phyloP scores from a whole-genome alignment of 2,888 invertebrate genomes.

The Acanthoscelides obtectus region DNA sequence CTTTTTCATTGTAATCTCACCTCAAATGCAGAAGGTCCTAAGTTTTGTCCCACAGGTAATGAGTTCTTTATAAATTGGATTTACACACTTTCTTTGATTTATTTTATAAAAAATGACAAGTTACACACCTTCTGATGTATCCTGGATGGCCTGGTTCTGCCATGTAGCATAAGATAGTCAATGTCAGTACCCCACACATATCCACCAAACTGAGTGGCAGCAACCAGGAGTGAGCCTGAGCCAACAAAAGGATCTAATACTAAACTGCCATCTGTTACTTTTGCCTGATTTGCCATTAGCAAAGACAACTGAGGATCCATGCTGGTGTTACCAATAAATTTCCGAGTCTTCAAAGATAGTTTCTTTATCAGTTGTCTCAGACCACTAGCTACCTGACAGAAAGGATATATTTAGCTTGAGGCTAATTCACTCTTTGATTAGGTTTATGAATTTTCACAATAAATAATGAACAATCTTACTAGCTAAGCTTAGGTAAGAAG shows the following conservation, averaged over 20 bases:
- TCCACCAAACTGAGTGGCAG: slow-evolving; percentile 85
- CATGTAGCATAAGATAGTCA: slow-evolving; percentile 92
- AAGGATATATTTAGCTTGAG: neutral
- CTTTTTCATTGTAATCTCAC: too few species aligned
- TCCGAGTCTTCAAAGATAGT: slow-evolving; percentile 81
- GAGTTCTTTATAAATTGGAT: too few species aligned
- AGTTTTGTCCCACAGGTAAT: too few species aligned
- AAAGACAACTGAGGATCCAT: slow-evolving; percentile 96
- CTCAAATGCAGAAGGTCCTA: too few species aligned
- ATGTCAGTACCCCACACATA: slow-evolving; percentile 89
- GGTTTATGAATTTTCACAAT: slow-evolving; percentile 2
- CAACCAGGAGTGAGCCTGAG: slow-evolving; percentile 76
- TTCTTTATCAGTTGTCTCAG: slow-evolving; percentile 75
- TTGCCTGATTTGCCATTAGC: slow-evolving; percentile 93
- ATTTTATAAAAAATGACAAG: too few species aligned
- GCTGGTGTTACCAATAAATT: slow-evolving; percentile 97
- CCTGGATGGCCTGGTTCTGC: slow-evolving; percentile 73
- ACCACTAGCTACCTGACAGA: slow-evolving; percentile 73
- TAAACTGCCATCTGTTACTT: slow-evolving; percentile 65
- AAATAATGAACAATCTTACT: too few species aligned
- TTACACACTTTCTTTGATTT: neutral
- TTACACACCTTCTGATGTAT: slow-evolving; percentile 64
- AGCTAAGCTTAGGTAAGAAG: too few species aligned
- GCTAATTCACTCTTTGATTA: slow-evolving; percentile 1
- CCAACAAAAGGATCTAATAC: slow-evolving; percentile 93